Conservation (phyloP, 2,888 invertebrate genomes). For the Lepidonotus clava region DNA sequence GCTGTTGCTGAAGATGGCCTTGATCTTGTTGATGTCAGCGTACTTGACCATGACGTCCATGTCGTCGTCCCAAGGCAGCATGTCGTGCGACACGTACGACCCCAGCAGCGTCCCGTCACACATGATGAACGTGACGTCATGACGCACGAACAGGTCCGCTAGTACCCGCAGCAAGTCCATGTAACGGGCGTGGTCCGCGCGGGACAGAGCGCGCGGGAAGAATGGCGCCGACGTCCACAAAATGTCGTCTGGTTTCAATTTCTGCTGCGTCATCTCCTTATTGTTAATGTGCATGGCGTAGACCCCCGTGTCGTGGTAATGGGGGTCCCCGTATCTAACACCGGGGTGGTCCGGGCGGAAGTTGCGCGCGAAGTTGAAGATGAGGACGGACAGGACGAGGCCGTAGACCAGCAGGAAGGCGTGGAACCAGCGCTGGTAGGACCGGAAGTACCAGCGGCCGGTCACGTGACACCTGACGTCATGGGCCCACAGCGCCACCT, state of each 20-base stretch:
- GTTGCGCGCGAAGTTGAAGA: conserved; percentile 8
- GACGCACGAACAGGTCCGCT: neutral
- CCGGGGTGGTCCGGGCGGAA: neutral
- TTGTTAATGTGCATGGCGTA: neutral
- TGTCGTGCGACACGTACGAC: conserved; percentile 30
- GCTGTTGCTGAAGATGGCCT: conserved; percentile 43
- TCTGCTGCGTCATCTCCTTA: conserved; percentile 7
- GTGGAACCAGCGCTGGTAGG: conserved; percentile 35
- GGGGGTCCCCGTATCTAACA: neutral
- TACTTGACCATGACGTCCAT: conserved; percentile 51
- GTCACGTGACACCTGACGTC: neutral
- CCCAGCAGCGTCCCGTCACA: conserved; percentile 53
- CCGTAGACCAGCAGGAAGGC: conserved; percentile 37
- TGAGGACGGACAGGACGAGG: conserved; percentile 1
- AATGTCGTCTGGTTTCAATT: neutral
- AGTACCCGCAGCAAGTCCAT: neutral
- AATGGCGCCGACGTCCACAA: conserved; percentile 34
- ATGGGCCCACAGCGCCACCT: neutral
- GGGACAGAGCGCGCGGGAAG: conserved; percentile 39
- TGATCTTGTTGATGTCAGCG: conserved; percentile 41
- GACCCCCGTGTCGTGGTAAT: neutral
- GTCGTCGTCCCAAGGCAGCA: conserved; percentile 55
- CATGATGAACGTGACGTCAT: conserved; percentile 55
- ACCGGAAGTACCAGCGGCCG: neutral
- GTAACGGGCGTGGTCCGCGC: conserved; percentile 16